Percentiles rank a stretch among this genome's conserved stretches.
phyloP scores from a whole-genome alignment of 2,888 invertebrate species.

The Quadroppia sp. region DNA sequence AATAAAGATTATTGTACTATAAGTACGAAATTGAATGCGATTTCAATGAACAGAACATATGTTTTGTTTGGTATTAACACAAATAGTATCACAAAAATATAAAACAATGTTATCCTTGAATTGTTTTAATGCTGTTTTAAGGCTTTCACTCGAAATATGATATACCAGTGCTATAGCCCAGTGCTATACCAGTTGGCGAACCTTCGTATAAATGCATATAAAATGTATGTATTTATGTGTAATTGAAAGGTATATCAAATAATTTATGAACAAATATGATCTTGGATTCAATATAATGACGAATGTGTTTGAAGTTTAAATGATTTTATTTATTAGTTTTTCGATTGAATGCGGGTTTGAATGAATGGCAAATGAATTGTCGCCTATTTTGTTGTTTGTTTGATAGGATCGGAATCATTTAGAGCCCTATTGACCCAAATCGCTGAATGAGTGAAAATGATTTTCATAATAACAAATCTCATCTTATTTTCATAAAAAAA shows the following conservation, averaged over 20 bases:
- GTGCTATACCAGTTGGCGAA: slow-evolving; percentile 35
- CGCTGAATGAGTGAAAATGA: slow-evolving; percentile 1
- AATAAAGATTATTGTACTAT: too few species aligned
- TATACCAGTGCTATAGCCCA: too few species aligned
- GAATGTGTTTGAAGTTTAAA: slow-evolving; percentile 21
- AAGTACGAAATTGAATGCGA: not conserved
- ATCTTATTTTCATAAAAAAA: not conserved
- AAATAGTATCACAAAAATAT: not conserved
- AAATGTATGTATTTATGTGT: not conserved
- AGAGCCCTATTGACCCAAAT: slow-evolving; percentile 35
- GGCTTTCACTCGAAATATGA: slow-evolving; percentile 21
- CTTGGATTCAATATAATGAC: slow-evolving; percentile 16
- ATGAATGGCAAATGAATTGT: slow-evolving; percentile 18
- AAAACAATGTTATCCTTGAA: slow-evolving; percentile 25
- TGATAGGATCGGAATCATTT: slow-evolving; percentile 26
- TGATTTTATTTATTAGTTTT: not conserved
- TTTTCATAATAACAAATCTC: slow-evolving; percentile 28
- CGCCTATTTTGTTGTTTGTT: slow-evolving; percentile 32
- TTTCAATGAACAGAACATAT: slow-evolving; percentile 8
- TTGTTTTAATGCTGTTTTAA: slow-evolving; percentile 5
- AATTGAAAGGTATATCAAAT: slow-evolving; percentile 15
- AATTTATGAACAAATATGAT: slow-evolving; percentile 10
- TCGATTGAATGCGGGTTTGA: slow-evolving; percentile 31
- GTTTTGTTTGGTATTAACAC: not conserved
- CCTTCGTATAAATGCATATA: not conserved